Evolutionary conservation across 2,113 vertebrate species (phyloP).

Genomic region (Pelecanus crispus): DNA sequence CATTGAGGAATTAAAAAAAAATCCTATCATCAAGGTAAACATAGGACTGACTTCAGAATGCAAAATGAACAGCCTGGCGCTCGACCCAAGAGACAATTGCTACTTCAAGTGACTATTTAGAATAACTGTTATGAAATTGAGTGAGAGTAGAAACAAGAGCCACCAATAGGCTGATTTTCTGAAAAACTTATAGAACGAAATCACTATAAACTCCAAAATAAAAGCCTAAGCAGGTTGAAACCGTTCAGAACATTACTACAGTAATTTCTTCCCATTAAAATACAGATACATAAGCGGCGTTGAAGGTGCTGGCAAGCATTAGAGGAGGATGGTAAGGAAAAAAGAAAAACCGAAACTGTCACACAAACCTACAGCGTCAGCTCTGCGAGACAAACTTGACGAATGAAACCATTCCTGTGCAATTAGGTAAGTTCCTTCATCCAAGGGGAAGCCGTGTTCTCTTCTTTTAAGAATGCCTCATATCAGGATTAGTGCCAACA

Average conservation of each 20-base stretch:
- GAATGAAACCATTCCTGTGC: not conserved
- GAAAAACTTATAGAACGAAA: not conserved
- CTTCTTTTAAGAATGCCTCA: not conserved
- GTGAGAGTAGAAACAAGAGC: not conserved
- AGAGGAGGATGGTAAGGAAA: not conserved
- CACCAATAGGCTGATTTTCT: not conserved
- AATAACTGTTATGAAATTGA: not conserved
- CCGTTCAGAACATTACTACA: not conserved
- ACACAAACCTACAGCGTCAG: rapidly evolving
- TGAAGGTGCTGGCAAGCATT: not conserved
- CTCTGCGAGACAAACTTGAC: not conserved
- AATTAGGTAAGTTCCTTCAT: not conserved
- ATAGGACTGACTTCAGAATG: not conserved
- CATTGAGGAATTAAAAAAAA: too few species aligned
- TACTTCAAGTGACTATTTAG: not conserved
- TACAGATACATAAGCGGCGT: rapidly evolving
- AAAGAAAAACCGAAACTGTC: not conserved
- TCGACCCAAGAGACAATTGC: not conserved
- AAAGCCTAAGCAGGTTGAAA: not conserved
- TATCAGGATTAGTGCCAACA: not conserved
- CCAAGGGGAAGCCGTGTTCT: not conserved
- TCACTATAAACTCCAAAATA: not conserved
- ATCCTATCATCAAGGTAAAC: not conserved
- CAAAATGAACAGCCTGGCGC: not conserved
- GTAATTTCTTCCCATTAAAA: not conserved